phyloP scores from a whole-genome alignment of 2,797 vertebrate species.

The Halcyon smyrnensis region DNA sequence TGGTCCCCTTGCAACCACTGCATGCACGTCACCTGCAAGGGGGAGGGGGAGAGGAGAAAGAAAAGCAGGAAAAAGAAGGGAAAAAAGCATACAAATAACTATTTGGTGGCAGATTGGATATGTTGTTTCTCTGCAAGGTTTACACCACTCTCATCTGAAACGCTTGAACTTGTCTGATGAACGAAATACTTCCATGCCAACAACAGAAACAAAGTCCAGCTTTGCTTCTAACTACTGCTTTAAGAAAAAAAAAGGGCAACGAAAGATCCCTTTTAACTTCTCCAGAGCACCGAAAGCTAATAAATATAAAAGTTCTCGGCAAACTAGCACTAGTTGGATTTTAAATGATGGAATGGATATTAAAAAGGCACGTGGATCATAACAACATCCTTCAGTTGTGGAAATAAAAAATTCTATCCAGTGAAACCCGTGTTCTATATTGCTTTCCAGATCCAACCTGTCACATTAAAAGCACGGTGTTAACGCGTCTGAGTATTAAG shows the following conservation, averaged over 20 bases:
- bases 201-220: background rate
- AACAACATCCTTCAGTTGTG: background rate
- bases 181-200: background rate
- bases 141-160: background rate
- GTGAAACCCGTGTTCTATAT: background rate
- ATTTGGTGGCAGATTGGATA: background rate
- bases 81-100: slow-evolving; percentile 43
- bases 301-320: background rate
- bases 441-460: slow-evolving; percentile 17
- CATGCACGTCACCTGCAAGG: slow-evolving; percentile 91
- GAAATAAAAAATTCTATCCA: slow-evolving; percentile 25
- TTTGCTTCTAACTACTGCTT: background rate
- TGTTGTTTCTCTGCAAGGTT: background rate
- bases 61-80: background rate
- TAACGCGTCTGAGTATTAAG: background rate
- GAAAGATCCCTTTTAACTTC: background rate
- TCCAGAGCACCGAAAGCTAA: background rate
- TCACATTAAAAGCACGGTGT: slow-evolving; percentile 37
- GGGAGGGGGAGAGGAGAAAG: background rate
- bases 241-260: background rate
- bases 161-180: background rate
- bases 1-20: slow-evolving; percentile 96
- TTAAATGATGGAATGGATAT: slow-evolving; percentile 8
- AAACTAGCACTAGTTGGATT: background rate
- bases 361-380: slow-evolving; percentile 18